Evolutionary conservation across 2,888 invertebrate genomes (phyloP), one percentile per base, ranked within the genome.

Genomic region (Rhynchonema sp.): DNA sequence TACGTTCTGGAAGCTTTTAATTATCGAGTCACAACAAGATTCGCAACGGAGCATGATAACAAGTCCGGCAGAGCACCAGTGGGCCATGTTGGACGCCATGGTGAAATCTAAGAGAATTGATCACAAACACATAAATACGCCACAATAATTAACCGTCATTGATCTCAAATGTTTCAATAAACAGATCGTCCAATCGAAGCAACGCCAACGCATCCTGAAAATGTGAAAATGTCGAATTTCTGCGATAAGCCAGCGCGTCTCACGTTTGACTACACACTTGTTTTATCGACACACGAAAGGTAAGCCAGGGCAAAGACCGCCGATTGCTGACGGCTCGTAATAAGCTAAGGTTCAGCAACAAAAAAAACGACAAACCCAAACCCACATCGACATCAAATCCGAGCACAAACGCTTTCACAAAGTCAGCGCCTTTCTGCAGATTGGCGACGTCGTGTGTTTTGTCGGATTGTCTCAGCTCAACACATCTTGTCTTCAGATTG

Each of bases 391-490:
- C 86, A 68, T 94, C 92, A 75, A 99, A 98, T 3, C 98, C 98
- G 66, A 84, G 84, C 30, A 92, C 80, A 72, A 96, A 96, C 1
- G 96, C 96, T 75, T 85, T 85, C 0, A 99, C 87, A 80, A 99
- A 99, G 77, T 99, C 98, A 22, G 92, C 90, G 57, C 86, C 98
- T 77, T 92, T 96, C 74, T 98, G 96, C 63, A 98, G 78, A 74
- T 89, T 86, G 17, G 84, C 83, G 64, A 90, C 83, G 70, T 94
- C 91, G 65, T 82, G 81, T 0, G 87, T 86, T 69, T 85, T 83
- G 54, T 63, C 60, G 3, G 70, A 68, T 59, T 67, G 65, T 66
- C 85, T 81, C 57, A 92, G 83, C 78, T 92, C 91, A 1, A 94
- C 88, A 75, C 88, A 86, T 64, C 87, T 80, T 0, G 86, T 82